A percentile compares a stretch with the other conserved stretches of the same genome.
phyloP scores from a whole-genome alignment of 2,888 invertebrate species.

The Steinernema scapterisci region DNA sequence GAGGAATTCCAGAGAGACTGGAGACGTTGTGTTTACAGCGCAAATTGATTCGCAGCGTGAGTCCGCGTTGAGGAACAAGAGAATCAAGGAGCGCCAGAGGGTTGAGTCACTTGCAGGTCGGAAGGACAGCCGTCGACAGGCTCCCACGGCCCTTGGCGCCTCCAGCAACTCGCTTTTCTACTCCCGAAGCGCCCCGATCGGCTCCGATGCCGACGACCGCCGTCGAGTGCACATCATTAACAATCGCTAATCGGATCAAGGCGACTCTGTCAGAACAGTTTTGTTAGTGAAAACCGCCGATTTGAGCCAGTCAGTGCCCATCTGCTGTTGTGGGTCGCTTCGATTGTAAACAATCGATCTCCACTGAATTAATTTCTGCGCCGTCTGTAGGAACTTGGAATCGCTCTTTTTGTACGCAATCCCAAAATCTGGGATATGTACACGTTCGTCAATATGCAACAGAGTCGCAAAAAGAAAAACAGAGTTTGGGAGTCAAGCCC shows the following conservation, averaged over 20 bases:
- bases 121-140: background rate
- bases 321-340: too few relatives aligned
- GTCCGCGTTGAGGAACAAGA: background rate
- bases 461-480: too few relatives aligned
- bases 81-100: background rate
- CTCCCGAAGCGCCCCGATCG: background rate
- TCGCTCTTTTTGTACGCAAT: too few relatives aligned
- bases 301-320: too few relatives aligned
- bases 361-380: background rate
- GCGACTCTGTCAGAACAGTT: background rate
- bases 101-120: background rate
- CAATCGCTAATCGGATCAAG: constrained; percentile 19
- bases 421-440: too few relatives aligned
- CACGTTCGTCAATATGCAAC: too few relatives aligned
- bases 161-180: background rate
- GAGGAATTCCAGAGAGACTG: background rate
- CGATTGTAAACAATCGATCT: background rate
- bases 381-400: too few relatives aligned
- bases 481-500: too few relatives aligned
- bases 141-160: background rate
- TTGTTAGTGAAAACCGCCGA: too few relatives aligned
- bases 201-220: background rate
- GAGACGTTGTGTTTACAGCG: constrained; percentile 9
- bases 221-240: constrained; percentile 6
- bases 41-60: background rate